phyloP scores from a whole-genome alignment of 2,888 invertebrate genomes.

The Abscondita cerata region DNA sequence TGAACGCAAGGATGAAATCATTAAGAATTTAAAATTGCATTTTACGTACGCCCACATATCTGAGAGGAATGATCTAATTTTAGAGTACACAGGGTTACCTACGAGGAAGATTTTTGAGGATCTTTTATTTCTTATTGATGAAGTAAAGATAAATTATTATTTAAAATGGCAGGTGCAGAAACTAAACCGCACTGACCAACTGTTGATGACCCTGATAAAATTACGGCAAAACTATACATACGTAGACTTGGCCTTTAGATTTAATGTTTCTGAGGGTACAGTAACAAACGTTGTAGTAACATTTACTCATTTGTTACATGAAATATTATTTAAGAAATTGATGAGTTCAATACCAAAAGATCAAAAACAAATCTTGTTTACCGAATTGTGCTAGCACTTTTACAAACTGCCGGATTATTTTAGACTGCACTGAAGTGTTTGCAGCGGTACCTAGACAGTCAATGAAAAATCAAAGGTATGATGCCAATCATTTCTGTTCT shows the following conservation, averaged over 20 bases:
- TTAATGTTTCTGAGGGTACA: background rate
- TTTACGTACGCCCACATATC: slow-evolving; percentile 1
- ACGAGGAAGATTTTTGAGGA: no score
- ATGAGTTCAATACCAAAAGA: slow-evolving; percentile 13
- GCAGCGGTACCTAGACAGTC: background rate
- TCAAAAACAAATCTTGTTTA: slow-evolving; percentile 31
- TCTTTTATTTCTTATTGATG: no score
- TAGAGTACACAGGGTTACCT: background rate
- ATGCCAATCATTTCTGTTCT: no score
- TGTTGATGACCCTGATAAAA: background rate
- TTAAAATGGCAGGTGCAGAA: background rate
- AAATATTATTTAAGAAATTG: no score
- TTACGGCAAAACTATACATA: background rate
- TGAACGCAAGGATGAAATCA: background rate
- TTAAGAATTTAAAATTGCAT: background rate
- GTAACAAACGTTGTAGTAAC: background rate
- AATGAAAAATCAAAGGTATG: slow-evolving; percentile 6
- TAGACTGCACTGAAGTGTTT: slow-evolving; percentile 28
- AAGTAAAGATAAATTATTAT: background rate
- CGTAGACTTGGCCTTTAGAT: background rate
- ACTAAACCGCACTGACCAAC: background rate
- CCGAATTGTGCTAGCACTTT: slow-evolving; percentile 15
- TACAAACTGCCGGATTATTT: slow-evolving; percentile 25
- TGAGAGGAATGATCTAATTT: background rate
- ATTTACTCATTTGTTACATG: background rate